phyloP scores from a whole-genome alignment of 2,797 vertebrate genomes.

The Perdix hodgsoniae region DNA sequence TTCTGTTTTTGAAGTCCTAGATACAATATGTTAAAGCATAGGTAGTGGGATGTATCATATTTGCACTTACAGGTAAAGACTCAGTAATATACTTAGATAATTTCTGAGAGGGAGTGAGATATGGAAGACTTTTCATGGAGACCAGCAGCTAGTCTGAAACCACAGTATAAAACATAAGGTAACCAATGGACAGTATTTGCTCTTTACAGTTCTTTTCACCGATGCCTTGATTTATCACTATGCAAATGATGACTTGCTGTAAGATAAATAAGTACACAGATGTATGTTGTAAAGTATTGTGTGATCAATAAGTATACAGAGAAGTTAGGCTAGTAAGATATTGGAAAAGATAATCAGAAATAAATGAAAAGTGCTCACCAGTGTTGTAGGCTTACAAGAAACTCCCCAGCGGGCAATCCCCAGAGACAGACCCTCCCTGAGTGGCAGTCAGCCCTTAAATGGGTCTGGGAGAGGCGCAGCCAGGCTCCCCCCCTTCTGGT shows the following conservation, averaged over 20 bases:
- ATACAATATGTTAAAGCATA: neutral
- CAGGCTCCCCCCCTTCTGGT: too few species aligned
- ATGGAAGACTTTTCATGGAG: neutral
- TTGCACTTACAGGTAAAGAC: neutral
- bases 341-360: too few species aligned
- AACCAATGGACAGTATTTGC: neutral
- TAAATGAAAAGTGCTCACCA: too few species aligned
- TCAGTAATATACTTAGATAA: neutral
- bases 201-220: neutral
- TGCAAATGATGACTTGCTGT: neutral
- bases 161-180: neutral
- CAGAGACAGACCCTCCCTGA: too few species aligned
- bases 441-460: too few species aligned
- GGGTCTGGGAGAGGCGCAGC: too few species aligned
- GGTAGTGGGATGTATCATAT: neutral
- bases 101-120: constrained; percentile 9
- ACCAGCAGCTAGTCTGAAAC: neutral
- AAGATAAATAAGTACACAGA: too few species aligned
- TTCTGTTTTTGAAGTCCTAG: neutral
- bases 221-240: constrained; percentile 23
- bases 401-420: too few species aligned
- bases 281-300: too few species aligned
- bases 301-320: too few species aligned
- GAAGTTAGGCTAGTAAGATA: too few species aligned
- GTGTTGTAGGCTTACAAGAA: too few species aligned